Percentiles rank a stretch among this genome's conserved stretches.
Evolutionary conservation across 23 tunicate species (phyloP).

Genomic region (Pegea sp.): DNA sequence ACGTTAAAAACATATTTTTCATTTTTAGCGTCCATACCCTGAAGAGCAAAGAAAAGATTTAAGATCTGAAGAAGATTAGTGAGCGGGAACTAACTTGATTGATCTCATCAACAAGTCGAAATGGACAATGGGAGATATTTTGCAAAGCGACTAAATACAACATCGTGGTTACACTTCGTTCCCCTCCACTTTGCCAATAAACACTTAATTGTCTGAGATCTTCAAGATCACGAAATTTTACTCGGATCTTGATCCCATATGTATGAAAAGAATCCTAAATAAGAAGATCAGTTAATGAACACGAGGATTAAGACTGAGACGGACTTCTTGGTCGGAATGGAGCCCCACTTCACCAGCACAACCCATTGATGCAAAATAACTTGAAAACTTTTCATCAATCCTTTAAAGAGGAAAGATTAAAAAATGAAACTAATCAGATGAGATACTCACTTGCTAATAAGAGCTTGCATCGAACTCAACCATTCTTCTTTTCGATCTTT

Average conservation of each 20-base stretch:
- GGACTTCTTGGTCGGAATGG: conserved; percentile 40
- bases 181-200: conserved; percentile 82
- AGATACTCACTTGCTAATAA: conserved; percentile 19
- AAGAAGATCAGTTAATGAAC: not conserved
- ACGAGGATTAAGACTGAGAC: not conserved
- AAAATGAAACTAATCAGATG: not conserved
- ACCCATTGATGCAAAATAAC: conserved; percentile 60
- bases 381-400: conserved; percentile 43
- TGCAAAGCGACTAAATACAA: conserved; percentile 81
- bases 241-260: conserved; percentile 81
- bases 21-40: conserved; percentile 90
- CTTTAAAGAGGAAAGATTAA: conserved; percentile 11
- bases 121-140: conserved; percentile 50
- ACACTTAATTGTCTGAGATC: conserved; percentile 51
- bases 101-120: conserved; percentile 78
- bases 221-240: conserved; percentile 51
- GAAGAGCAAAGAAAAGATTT: too few species aligned
- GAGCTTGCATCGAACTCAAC: conserved; percentile 22
- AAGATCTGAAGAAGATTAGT: too few species aligned
- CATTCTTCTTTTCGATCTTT: conserved; percentile 24
- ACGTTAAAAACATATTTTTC: conserved; percentile 71
- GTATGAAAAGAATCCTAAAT: conserved; percentile 56
- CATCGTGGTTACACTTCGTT: conserved; percentile 89
- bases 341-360: conserved; percentile 84
- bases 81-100: conserved; percentile 59